Percentiles rank a stretch among this genome's conserved stretches.
Conservation (phyloP, 2,888 invertebrate species). For the Phragmatobia fuliginosa region DNA sequence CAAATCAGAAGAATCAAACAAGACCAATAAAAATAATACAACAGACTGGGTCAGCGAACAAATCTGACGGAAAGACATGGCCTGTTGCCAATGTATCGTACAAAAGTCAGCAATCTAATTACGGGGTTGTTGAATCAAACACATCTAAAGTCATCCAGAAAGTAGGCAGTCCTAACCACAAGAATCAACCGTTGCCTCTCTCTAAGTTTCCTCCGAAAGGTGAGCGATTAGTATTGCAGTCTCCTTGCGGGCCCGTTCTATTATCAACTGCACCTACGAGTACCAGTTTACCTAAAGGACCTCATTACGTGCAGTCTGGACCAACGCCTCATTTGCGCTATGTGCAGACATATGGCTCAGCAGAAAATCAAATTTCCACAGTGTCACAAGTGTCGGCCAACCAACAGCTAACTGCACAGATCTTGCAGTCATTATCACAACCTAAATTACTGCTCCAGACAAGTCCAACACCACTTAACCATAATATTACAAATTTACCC, state of each 20-base stretch:
- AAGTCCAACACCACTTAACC: conserved; percentile 61
- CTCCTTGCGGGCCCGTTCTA: conserved; percentile 79
- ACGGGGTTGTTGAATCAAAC: conserved; percentile 72
- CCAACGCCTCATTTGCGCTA: conserved; percentile 79
- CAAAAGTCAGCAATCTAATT: conserved; percentile 72
- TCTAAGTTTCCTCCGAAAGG: conserved; percentile 74
- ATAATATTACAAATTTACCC: conserved; percentile 50
- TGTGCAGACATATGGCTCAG: conserved; percentile 76
- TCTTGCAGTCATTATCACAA: conserved; percentile 86
- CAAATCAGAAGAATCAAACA: conserved; percentile 77
- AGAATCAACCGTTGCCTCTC: conserved; percentile 67
- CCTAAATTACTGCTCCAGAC: conserved; percentile 77
- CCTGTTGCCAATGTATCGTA: conserved; percentile 76
- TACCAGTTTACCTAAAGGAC: conserved; percentile 75
- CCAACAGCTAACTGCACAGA: conserved; percentile 88
- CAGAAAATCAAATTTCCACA: conserved; percentile 73
- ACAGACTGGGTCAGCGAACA: conserved; percentile 75
- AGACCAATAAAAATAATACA: conserved; percentile 87
- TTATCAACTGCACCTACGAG: conserved; percentile 78
- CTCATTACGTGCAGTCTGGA: conserved; percentile 83
- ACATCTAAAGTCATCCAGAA: conserved; percentile 81
- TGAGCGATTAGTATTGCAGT: conserved; percentile 78
- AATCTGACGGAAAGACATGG: conserved; percentile 79
- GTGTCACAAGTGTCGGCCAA: conserved; percentile 86
- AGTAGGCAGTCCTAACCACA: conserved; percentile 79